Percentiles rank a stretch among this genome's conserved stretches.
Conservation (phyloP, 2,113 vertebrate species). For the Paratilapia polleni region DNA sequence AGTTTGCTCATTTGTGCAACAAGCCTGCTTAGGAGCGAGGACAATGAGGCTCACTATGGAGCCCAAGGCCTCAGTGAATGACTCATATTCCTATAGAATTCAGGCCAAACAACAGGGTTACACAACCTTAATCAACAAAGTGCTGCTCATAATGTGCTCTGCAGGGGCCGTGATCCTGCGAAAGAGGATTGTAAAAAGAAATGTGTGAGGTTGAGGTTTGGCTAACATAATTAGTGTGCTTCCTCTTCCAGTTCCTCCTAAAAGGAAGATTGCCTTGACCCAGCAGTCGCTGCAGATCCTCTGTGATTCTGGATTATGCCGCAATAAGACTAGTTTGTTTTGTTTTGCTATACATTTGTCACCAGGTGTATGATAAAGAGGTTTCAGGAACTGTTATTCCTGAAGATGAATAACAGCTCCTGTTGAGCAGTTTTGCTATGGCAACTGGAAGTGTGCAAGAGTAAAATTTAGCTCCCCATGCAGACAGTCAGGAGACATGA, state of each 20-base stretch:
- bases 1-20: conserved; percentile 26
- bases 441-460: conserved; percentile 37
- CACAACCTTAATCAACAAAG: conserved; percentile 63
- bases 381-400: conserved; percentile 7
- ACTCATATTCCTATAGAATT: conserved; percentile 65
- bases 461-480: conserved; percentile 19
- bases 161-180: conserved; percentile 35
- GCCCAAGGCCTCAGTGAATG: conserved; percentile 42
- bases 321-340: conserved; percentile 2
- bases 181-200: conserved; percentile 55
- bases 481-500: conserved; percentile 28
- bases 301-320: background rate
- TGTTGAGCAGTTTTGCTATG: conserved; percentile 37
- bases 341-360: conserved; percentile 24
- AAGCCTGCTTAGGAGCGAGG: conserved; percentile 39
- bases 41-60: conserved; percentile 62
- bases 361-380: conserved; percentile 15
- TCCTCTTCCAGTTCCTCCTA: background rate
- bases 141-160: conserved; percentile 46
- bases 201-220: conserved; percentile 28
- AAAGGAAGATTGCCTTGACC: background rate
- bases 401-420: conserved; percentile 17
- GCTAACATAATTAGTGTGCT: conserved; percentile 40
- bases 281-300: background rate
- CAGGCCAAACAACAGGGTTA: conserved; percentile 57